These are phyloP conservation scores for Syrmaticus mikado DNA, from an alignment of 2,113 vertebrate genomes.

Conservation along the genomic window DNA sequence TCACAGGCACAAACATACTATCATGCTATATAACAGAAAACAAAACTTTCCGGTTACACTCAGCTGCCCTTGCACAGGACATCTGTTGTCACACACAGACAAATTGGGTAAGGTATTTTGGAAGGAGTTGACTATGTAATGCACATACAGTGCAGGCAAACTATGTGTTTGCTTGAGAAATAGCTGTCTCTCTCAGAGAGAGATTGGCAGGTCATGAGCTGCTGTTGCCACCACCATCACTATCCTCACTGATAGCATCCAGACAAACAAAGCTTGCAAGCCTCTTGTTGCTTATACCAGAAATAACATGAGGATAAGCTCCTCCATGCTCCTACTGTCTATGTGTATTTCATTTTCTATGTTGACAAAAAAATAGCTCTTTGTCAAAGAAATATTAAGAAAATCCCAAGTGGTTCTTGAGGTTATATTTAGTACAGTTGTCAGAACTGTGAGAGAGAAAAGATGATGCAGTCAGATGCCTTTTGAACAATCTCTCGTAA, in stretches of 20 bases:
- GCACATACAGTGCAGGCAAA: neutral
- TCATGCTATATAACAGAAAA: neutral
- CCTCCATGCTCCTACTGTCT: neutral
- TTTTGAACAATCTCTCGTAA: neutral
- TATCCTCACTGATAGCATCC: too few relatives aligned
- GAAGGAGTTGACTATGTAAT: neutral
- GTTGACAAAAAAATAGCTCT: neutral
- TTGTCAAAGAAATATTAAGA: neutral
- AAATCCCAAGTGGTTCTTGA: neutral
- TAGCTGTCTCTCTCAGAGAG: neutral
- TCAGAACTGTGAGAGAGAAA: neutral
- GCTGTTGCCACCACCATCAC: too few relatives aligned
- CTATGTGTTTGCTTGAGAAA: neutral
- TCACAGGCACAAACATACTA: neutral
- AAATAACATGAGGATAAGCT: neutral
- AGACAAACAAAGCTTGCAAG: neutral
- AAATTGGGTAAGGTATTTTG: neutral
- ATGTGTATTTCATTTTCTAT: neutral
- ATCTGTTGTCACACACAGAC: too few relatives aligned
- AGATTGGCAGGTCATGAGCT: neutral
- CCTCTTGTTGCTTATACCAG: neutral
- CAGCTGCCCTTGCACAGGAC: too few relatives aligned
- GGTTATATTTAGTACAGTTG: neutral
- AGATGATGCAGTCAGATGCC: accelerated
- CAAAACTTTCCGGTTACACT: neutral